Evolutionary conservation across 2,888 invertebrate genomes (phyloP).

Genomic region (Drosophila percnosoma): DNA sequence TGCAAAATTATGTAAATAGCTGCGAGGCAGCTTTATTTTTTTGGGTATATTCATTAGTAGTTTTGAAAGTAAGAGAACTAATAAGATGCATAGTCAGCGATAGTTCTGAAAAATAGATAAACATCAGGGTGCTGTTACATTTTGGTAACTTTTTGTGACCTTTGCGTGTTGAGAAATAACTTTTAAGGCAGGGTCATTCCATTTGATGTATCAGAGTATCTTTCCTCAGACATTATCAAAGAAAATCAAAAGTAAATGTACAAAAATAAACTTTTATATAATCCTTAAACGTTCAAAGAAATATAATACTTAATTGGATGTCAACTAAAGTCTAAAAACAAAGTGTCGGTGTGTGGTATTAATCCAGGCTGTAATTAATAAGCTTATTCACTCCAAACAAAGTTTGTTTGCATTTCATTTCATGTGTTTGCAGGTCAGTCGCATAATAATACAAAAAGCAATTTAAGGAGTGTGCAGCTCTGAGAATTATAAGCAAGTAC

Average conservation of each 20-base stretch:
- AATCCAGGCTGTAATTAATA: conserved; percentile 8
- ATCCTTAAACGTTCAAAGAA: not conserved
- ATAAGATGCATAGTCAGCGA: conserved; percentile 3
- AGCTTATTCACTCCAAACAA: conserved; percentile 7
- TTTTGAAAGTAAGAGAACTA: conserved; percentile 2
- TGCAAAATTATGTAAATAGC: conserved; percentile 10
- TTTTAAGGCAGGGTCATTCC: not conserved
- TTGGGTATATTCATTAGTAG: conserved; percentile 8
- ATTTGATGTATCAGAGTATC: not conserved
- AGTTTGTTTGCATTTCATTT: conserved; percentile 1
- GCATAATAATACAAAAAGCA: conserved; percentile 20
- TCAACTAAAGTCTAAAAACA: not conserved
- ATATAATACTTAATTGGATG: not conserved
- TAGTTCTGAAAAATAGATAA: conserved; percentile 1
- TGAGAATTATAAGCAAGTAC: conserved; percentile 32
- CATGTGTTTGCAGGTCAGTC: conserved; percentile 25
- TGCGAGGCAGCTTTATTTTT: not conserved
- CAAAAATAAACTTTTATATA: not conserved
- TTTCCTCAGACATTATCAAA: not conserved
- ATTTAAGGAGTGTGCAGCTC: conserved; percentile 25
- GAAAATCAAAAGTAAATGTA: not conserved
- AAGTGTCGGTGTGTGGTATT: conserved; percentile 7
- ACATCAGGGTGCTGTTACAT: not conserved
- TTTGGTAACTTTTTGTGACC: not conserved
- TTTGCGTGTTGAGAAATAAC: not conserved